phyloP scores from a whole-genome alignment of 2,113 vertebrate species.

The Pao palembangensis region DNA sequence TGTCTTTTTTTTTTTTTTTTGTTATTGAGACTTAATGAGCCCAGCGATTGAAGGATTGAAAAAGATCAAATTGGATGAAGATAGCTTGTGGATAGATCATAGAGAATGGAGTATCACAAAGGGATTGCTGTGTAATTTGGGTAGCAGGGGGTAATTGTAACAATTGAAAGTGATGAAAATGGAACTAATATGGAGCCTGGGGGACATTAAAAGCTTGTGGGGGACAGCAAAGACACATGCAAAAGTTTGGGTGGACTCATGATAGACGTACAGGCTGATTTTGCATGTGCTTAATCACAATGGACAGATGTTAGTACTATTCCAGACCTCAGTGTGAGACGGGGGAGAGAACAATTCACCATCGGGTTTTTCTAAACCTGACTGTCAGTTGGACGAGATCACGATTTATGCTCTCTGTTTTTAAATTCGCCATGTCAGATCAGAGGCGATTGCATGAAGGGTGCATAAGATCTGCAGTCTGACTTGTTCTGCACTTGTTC shows the following conservation, averaged over 20 bases:
- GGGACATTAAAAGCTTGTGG: not conserved
- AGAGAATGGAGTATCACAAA: slow-evolving; percentile 43
- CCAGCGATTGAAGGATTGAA: slow-evolving; percentile 40
- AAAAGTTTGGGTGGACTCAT: slow-evolving; percentile 1
- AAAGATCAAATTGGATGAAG: slow-evolving; percentile 46
- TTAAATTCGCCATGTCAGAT: no score
- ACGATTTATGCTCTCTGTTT: no score
- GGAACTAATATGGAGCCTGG: slow-evolving; percentile 18
- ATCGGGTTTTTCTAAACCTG: no score
- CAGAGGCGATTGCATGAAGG: no score
- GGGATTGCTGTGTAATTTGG: slow-evolving; percentile 32
- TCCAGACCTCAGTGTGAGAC: slow-evolving; percentile 7
- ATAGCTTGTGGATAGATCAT: slow-evolving; percentile 42
- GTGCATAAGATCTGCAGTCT: no score
- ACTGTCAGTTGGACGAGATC: no score
- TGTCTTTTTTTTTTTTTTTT: slow-evolving; percentile 8
- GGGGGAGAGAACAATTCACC: slow-evolving; percentile 5
- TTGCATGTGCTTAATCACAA: slow-evolving; percentile 14
- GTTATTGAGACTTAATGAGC: slow-evolving; percentile 58
- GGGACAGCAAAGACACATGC: slow-evolving; percentile 4
- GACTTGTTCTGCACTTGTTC: no score
- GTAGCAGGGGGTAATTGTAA: slow-evolving; percentile 28
- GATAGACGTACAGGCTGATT: slow-evolving; percentile 7
- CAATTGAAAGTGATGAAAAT: slow-evolving; percentile 21
- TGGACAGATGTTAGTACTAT: slow-evolving; percentile 21